phyloP scores from a whole-genome alignment of 1,140 invertebrate genomes.

The Ooceraea biroi region DNA sequence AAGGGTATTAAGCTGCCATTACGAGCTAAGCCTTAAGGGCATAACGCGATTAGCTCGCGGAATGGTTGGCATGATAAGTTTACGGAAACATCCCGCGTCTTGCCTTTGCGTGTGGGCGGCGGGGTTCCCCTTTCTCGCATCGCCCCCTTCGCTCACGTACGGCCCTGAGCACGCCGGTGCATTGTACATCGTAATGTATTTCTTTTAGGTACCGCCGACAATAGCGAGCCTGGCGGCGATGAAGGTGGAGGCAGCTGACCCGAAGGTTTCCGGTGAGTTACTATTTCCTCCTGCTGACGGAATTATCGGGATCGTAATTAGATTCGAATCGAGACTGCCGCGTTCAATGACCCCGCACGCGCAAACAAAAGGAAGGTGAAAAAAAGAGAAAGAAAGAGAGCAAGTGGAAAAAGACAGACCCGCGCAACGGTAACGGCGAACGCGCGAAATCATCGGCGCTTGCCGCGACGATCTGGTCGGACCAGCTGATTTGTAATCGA shows the following conservation, averaged over 20 bases:
- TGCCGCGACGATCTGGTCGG: conserved; percentile 51
- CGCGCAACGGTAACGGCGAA: conserved; percentile 8
- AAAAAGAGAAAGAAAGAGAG: conserved; percentile 26
- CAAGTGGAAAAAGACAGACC: neutral
- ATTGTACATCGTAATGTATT: conserved; percentile 80
- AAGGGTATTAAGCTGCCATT: conserved; percentile 43
- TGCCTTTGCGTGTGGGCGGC: conserved; percentile 67
- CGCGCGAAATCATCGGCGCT: conserved; percentile 27
- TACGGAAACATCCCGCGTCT: conserved; percentile 56
- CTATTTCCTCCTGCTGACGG: conserved; percentile 80
- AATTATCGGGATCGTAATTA: conserved; percentile 80
- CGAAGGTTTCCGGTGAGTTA: conserved; percentile 86
- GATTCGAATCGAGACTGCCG: conserved; percentile 76
- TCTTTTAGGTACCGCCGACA: conserved; percentile 84
- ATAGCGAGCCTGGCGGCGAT: conserved; percentile 85
- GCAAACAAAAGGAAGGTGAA: conserved; percentile 44
- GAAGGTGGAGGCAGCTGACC: conserved; percentile 85
- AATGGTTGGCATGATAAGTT: conserved; percentile 39
- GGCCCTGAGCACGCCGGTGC: conserved; percentile 73
- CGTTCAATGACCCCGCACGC: conserved; percentile 75
- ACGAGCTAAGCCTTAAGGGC: conserved; percentile 21
- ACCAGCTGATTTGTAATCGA: conserved; percentile 44
- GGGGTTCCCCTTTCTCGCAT: conserved; percentile 49
- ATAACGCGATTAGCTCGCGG: conserved; percentile 54
- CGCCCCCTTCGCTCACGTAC: conserved; percentile 60